A percentile compares a stretch with the other conserved stretches of the same genome.
These are phyloP conservation scores for Xanthia icteritia DNA, from an alignment of 2,888 invertebrate species.

Conservation along the genomic window DNA sequence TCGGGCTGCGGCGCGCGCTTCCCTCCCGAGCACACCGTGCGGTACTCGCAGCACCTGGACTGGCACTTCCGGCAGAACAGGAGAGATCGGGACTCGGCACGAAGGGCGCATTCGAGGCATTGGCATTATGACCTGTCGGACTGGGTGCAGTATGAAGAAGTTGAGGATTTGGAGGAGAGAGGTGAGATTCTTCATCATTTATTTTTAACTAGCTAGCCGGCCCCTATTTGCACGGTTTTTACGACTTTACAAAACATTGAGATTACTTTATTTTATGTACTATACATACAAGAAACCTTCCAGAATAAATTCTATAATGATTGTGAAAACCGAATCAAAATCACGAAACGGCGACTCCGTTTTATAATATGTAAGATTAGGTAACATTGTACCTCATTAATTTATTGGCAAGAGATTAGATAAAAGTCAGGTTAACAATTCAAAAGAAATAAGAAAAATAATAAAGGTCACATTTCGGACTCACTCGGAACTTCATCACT, in stretches of 20 bases:
- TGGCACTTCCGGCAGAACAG: conserved; percentile 99
- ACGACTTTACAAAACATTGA: no score
- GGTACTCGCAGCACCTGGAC: conserved; percentile 98
- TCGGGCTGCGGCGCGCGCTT: conserved; percentile 98
- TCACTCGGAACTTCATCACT: not conserved
- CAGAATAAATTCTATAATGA: no score
- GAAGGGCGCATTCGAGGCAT: conserved; percentile 95
- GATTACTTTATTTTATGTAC: no score
- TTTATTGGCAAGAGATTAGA: not conserved
- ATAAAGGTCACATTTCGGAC: not conserved
- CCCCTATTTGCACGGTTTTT: no score
- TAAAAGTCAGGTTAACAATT: not conserved
- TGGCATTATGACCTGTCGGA: conserved; percentile 98
- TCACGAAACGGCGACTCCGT: no score
- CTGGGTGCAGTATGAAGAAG: conserved; percentile 98
- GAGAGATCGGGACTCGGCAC: conserved; percentile 95
- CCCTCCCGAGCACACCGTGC: conserved; percentile 96
- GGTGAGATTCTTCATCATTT: conserved; percentile 82
- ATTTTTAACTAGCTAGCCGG: not conserved
- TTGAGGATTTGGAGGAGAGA: conserved; percentile 97
- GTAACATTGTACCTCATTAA: not conserved
- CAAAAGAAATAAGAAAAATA: not conserved
- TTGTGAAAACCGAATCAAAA: no score
- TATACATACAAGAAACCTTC: not conserved
- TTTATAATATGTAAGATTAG: not conserved